Conservation (phyloP, 2,888 invertebrate species). For the Hydrotaea diabolus region DNA sequence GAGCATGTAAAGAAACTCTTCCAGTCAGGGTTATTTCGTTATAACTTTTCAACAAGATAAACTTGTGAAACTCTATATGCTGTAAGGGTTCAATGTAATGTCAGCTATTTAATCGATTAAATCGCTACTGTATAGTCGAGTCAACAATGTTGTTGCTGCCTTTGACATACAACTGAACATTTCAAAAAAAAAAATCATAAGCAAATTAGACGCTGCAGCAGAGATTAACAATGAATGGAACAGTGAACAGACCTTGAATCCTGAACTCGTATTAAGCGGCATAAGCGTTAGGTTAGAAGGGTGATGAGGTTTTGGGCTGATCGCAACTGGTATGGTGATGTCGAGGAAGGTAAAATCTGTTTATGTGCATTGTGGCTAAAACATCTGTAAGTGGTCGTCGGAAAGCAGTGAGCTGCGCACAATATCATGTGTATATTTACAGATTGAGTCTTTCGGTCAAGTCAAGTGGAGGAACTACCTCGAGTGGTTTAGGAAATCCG, state of each 20-base stretch:
- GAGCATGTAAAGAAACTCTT: background rate
- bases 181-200: background rate
- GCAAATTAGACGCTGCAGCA: slow-evolving; percentile 43
- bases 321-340: background rate
- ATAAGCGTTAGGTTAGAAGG: background rate
- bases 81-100: slow-evolving; percentile 66
- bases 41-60: background rate
- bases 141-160: slow-evolving; percentile 8
- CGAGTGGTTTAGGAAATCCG: too few species aligned
- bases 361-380: too few species aligned
- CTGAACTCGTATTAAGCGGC: slow-evolving; percentile 53
- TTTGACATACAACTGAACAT: slow-evolving; percentile 28
- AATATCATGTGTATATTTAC: too few species aligned
- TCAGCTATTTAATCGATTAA: slow-evolving; percentile 68
- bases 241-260: slow-evolving; percentile 61
- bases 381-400: too few species aligned
- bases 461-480: too few species aligned
- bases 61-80: slow-evolving; percentile 54
- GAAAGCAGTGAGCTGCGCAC: too few species aligned
- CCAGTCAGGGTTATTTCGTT: slow-evolving; percentile 16
- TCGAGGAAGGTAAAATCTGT: too few species aligned
- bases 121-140: slow-evolving; percentile 66
- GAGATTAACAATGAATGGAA: slow-evolving; percentile 20
- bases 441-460: too few species aligned
- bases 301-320: slow-evolving; percentile 2